Base-by-base conservation (phyloP, 2,113 vertebrate species). In the Chaetorhynchus papuensis region DNA sequence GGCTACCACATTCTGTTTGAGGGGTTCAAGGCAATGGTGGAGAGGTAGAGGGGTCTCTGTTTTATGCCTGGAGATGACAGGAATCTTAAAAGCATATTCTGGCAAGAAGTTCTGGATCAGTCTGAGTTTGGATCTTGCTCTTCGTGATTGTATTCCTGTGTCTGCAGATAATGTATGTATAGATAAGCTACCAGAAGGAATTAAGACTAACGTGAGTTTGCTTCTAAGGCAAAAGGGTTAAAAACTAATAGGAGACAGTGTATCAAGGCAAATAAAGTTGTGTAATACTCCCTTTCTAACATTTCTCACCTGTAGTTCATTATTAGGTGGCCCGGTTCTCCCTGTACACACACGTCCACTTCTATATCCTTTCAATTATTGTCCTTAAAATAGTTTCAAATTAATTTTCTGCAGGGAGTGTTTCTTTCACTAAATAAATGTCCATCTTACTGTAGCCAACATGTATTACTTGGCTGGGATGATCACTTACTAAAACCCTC, bases 381-480 rank as follows among this genome's bases (percentile, higher is more conserved):
- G 37, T 83, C 53, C 63, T 78, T 89, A 60, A 54, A 81, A 84
- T 70, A 54, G 52, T 71, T 89, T 75, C 68, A 70, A 56, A 68
- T 37, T 37, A 1, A 35, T 92, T 87, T 94, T 91, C 69, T 94
- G 52, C 52, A 64, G 72, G 18, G 57, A 81, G 11, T 79, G 59
- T 75, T 91, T 71, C 54, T 92, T 96, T 75, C 30, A 52, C 72
- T 71, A 66, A 70, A 83, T 69, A 90, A 92, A 87, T 52, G 44
- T 94, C 91, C 64, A 47, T 81, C 60, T 37, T 64, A 33, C 31
- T 82, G 54, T 68, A 78, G 72, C 93, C 89, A 93, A 50, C 20
- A 16, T 79, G 78, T 83, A 61, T 83, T 92, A 52, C 61, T 97
- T 94, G 89, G 91, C 91, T 82, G 33, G 61, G n/a, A 35, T 52